Percentiles rank a stretch among this genome's conserved stretches.
phyloP scores from a whole-genome alignment of 2,888 invertebrate species.

The Tanytarsus gracilentus region DNA sequence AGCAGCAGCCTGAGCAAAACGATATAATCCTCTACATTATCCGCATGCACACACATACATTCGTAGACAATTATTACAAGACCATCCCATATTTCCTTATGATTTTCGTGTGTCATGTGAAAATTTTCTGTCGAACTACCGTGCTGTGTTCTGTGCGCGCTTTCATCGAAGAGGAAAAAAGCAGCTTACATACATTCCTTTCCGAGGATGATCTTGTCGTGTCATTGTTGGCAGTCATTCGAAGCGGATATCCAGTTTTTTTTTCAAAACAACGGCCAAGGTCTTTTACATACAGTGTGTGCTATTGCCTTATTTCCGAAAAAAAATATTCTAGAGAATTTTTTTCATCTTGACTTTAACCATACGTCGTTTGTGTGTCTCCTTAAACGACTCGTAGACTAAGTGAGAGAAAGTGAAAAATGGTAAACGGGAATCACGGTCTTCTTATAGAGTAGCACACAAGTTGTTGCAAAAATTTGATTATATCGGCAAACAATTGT shows the following conservation, averaged over 20 bases:
- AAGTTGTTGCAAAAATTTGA: neutral
- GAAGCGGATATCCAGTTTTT: conserved; percentile 29
- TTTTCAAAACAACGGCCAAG: conserved; percentile 29
- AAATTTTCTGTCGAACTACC: neutral
- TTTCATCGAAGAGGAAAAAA: conserved; percentile 16
- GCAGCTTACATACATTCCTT: conserved; percentile 11
- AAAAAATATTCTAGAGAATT: conserved; percentile 8
- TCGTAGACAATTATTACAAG: neutral
- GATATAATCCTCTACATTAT: neutral
- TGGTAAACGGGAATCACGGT: conserved; percentile 11
- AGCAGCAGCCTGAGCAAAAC: too few relatives aligned
- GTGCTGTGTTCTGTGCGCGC: conserved; percentile 12
- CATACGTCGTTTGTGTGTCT: too few relatives aligned
- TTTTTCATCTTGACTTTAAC: neutral
- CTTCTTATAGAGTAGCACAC: neutral
- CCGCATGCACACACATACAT: neutral
- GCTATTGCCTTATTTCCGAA: conserved; percentile 25
- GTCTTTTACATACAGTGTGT: conserved; percentile 29
- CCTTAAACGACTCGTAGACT: too few relatives aligned
- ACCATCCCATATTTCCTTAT: conserved; percentile 21
- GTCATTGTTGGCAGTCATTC: conserved; percentile 29
- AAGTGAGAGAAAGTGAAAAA: conserved; percentile 26
- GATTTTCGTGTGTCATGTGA: conserved; percentile 22
- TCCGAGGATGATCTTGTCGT: conserved; percentile 26
- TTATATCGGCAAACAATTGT: too few relatives aligned